Evolutionary conservation across 2,113 vertebrate species (phyloP), one percentile per base, ranked within the genome.

Genomic region (Chaetodon auriga): DNA sequence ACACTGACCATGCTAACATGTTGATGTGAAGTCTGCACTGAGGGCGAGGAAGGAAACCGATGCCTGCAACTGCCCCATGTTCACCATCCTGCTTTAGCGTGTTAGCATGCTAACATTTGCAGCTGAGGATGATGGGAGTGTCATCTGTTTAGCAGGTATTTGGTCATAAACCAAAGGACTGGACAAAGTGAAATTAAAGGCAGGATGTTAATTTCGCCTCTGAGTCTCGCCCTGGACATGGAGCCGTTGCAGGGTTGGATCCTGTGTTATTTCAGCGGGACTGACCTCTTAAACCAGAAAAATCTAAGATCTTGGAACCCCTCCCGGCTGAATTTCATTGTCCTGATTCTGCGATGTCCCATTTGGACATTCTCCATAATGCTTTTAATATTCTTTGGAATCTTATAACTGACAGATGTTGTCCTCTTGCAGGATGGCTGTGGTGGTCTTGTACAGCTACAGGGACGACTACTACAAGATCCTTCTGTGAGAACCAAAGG

Each of bases 381-480:
- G 9, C 49, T 18, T 53, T 69, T 36, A 19, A 41, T 41, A 15
- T 38, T 62, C 30, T 49, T 21, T 70, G 6, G 25, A 53, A 60
- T 72, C 51, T 43, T 54, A 23, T 58, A 74, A 70, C 72, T 68
- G 72, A 79, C 54, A 41, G 1, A 85, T 89, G 78, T 77, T 85
- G 1, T 89, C 19, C 45, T 81, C 55, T 95, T 91, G 21, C 95
- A 99, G 98, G 91, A 95, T 97, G 82, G 95, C 96, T 8, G 93
- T 97, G 25, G 95, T 99, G 48, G 94, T 99, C 80, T 94, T 99
- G 58, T 99, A 99, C 92, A 99, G 97, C 93, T 98, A 98, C 92
- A 96, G 93, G 92, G 97, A 99, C 0, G 98, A 99, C 86, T 97
- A 97, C 90, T 98, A 97, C 94, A 97, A 97, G 94, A 95, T 97